Conservation (phyloP, 2,113 vertebrate genomes). For the Epinephelus moara region DNA sequence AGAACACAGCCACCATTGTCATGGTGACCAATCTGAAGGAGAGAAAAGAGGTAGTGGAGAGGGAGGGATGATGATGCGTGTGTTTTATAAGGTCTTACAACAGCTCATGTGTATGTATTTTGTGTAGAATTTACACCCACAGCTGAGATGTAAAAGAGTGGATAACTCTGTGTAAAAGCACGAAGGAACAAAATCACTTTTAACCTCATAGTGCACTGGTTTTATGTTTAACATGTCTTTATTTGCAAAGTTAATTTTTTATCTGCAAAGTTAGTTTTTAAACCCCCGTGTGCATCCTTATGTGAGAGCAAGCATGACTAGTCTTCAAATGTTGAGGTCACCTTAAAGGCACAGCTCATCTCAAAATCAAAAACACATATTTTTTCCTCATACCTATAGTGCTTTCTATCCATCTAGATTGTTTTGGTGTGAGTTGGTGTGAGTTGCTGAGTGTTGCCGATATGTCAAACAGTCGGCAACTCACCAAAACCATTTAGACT, state of each 20-base stretch:
- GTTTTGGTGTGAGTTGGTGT: too few species aligned
- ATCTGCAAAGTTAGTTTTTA: not conserved
- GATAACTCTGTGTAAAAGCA: not conserved
- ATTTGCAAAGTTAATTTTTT: not conserved
- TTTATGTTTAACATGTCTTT: not conserved
- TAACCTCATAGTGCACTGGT: not conserved
- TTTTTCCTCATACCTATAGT: too few species aligned
- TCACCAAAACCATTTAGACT: too few species aligned
- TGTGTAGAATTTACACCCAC: not conserved
- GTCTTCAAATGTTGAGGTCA: not conserved
- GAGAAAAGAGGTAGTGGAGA: slow-evolving; percentile 91
- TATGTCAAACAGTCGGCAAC: too few species aligned
- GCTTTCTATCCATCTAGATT: too few species aligned
- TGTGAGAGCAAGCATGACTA: not conserved
- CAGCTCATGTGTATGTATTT: not conserved
- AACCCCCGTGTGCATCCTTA: not conserved
- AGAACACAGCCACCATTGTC: slow-evolving; percentile 98
- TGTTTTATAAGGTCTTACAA: not conserved
- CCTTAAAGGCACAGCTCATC: not conserved
- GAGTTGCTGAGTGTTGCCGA: too few species aligned
- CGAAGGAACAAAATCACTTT: not conserved
- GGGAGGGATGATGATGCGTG: not conserved
- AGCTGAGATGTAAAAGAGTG: not conserved
- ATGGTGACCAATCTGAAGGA: slow-evolving; percentile 99
- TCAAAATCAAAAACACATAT: too few species aligned